phyloP scores from a whole-genome alignment of 2,113 vertebrate species.

The Centrocercus urophasianus region DNA sequence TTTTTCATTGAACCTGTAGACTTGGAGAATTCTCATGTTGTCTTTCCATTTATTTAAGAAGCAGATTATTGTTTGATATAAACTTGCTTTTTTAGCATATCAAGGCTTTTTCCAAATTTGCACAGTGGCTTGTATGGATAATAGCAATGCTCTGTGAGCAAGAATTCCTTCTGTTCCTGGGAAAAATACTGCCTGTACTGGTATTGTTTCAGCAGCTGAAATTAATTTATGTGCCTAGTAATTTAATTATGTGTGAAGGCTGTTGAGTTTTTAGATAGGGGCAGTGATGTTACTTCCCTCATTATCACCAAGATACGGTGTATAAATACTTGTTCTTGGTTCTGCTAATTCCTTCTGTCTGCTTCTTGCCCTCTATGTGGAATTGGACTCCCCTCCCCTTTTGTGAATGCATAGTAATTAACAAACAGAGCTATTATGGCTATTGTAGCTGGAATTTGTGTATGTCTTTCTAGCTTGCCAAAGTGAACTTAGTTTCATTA shows the following conservation, averaged over 20 bases:
- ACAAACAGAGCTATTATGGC: background rate
- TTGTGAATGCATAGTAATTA: background rate
- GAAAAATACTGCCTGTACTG: background rate
- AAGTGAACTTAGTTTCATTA: constrained; percentile 19
- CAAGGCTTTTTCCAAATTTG: background rate
- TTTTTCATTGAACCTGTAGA: background rate
- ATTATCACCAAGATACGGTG: background rate
- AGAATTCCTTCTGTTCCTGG: background rate
- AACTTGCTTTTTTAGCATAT: background rate
- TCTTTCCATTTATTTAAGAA: background rate
- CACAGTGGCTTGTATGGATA: background rate
- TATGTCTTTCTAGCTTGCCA: background rate
- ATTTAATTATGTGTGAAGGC: constrained; percentile 8
- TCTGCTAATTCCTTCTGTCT: background rate
- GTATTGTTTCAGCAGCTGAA: constrained; percentile 17
- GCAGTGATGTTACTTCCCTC: background rate
- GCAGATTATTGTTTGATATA: background rate
- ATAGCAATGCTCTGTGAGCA: background rate
- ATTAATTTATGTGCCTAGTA: background rate
- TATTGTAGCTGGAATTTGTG: background rate
- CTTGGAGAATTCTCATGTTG: background rate
- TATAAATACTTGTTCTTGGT: constrained; percentile 17
- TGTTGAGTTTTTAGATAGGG: background rate
- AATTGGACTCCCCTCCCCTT: background rate
- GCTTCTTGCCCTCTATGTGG: background rate